A percentile compares a stretch with the other conserved stretches of the same genome.
These are phyloP conservation scores for Protomyctophum bolini DNA, from an alignment of 2,113 vertebrate genomes.

Conservation along the genomic window DNA sequence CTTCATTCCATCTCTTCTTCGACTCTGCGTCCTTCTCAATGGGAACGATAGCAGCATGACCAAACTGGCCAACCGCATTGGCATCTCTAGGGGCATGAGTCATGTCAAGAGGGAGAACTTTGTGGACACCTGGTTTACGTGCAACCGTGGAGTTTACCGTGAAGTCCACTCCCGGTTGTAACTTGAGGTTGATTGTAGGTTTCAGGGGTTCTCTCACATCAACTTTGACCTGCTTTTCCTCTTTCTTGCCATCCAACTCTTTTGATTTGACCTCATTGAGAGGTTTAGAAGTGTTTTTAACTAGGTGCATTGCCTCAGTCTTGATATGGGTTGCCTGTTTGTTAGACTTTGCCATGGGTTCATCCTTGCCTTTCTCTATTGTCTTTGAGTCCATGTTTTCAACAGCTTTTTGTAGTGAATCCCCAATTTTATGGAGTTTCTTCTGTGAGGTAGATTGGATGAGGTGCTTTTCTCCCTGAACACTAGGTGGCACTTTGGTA, in stretches of 20 bases:
- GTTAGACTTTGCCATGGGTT: not conserved
- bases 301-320: not conserved
- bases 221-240: not conserved
- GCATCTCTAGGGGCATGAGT: slow-evolving; percentile 83
- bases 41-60: slow-evolving; percentile 78
- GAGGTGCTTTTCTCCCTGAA: slow-evolving; percentile 27
- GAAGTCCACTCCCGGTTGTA: not conserved
- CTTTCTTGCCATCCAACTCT: not conserved
- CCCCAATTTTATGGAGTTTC: not conserved
- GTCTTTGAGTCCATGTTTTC: not conserved
- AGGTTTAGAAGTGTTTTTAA: slow-evolving; percentile 12
- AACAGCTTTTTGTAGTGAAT: slow-evolving; percentile 1
- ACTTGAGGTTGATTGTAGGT: not conserved
- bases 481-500: slow-evolving; percentile 36
- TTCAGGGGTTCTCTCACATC: slow-evolving; percentile 4
- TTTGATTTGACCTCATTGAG: slow-evolving; percentile 13
- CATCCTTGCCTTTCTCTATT: not conserved
- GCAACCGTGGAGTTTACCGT: slow-evolving; percentile 21
- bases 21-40: slow-evolving; percentile 80
- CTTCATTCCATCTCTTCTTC: slow-evolving; percentile 89
- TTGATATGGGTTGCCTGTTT: not conserved
- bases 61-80: slow-evolving; percentile 88
- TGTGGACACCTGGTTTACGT: slow-evolving; percentile 71
- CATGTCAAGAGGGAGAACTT: slow-evolving; percentile 81
- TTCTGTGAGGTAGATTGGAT: not conserved